Evolutionary conservation across 2,113 vertebrate genomes (phyloP).

Genomic region (Corvus hawaiiensis): DNA sequence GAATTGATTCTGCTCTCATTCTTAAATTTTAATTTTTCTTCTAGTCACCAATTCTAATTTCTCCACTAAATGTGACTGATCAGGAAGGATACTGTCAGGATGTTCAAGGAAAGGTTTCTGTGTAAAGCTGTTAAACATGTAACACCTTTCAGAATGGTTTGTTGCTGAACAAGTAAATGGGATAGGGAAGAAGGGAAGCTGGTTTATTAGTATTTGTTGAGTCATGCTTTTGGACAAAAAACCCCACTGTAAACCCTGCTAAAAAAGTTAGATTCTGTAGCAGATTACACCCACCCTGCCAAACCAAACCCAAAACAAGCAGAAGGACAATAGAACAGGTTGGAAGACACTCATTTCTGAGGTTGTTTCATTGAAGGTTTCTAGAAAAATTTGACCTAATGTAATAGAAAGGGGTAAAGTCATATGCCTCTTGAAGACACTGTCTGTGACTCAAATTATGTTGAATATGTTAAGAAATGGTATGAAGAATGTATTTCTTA

Average conservation of each 20-base stretch:
- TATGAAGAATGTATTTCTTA: neutral
- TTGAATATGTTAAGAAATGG: neutral
- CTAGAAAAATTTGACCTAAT: neutral
- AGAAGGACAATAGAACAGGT: neutral
- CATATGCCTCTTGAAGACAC: neutral
- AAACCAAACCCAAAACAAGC: neutral
- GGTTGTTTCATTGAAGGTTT: neutral
- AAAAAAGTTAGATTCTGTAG: neutral
- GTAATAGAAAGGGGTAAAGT: neutral
- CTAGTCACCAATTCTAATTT: neutral
- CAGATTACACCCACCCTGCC: neutral
- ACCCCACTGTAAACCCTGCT: neutral
- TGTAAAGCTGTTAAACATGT: neutral
- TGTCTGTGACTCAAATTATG: neutral
- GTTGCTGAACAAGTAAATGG: neutral
- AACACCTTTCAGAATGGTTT: neutral
- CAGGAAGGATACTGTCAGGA: neutral
- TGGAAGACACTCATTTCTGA: neutral
- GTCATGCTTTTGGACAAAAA: neutral
- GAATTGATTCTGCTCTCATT: neutral
- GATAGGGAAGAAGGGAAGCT: neutral
- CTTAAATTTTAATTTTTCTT: neutral
- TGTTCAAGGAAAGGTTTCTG: neutral
- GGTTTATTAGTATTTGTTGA: neutral
- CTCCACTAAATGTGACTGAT: neutral